Conservation (phyloP, 2,113 vertebrate species). For the Toxotes jaculatrix region DNA sequence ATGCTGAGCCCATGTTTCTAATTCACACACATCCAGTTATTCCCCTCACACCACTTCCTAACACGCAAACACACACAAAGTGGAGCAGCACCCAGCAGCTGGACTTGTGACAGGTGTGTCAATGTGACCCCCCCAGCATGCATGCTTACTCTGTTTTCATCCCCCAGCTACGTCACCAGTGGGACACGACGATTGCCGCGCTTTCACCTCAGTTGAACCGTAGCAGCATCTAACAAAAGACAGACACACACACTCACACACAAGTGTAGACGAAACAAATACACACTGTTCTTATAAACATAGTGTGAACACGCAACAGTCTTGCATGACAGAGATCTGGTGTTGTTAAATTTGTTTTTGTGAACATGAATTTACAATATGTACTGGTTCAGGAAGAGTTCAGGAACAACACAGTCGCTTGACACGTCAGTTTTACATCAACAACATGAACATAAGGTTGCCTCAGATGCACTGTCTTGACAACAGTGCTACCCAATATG, state of each 20-base stretch:
- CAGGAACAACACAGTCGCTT: neutral
- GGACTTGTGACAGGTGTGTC: slow-evolving; percentile 58
- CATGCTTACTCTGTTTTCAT: slow-evolving; percentile 49
- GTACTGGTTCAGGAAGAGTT: slow-evolving; percentile 2
- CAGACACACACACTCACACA: slow-evolving; percentile 4
- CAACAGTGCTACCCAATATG: neutral
- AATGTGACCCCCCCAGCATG: slow-evolving; percentile 33
- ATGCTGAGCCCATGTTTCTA: slow-evolving; percentile 14
- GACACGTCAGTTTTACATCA: slow-evolving; percentile 3
- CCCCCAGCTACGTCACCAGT: slow-evolving; percentile 21
- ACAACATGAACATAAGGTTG: neutral
- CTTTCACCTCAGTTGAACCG: slow-evolving; percentile 65
- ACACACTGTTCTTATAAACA: slow-evolving; percentile 38
- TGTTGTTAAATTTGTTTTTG: slow-evolving; percentile 7
- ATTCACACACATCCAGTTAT: slow-evolving; percentile 10
- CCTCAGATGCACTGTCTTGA: neutral
- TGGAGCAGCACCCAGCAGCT: slow-evolving; percentile 46
- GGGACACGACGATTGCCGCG: slow-evolving; percentile 12
- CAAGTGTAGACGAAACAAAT: slow-evolving; percentile 19
- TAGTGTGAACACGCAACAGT: neutral
- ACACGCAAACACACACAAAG: slow-evolving; percentile 15
- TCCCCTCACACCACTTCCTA: neutral
- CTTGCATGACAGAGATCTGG: slow-evolving; percentile 13
- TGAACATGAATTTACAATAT: neutral
- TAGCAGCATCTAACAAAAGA: slow-evolving; percentile 40